Evolutionary conservation across 2,113 vertebrate species (phyloP).

Genomic region (Tiliqua scincoides): DNA sequence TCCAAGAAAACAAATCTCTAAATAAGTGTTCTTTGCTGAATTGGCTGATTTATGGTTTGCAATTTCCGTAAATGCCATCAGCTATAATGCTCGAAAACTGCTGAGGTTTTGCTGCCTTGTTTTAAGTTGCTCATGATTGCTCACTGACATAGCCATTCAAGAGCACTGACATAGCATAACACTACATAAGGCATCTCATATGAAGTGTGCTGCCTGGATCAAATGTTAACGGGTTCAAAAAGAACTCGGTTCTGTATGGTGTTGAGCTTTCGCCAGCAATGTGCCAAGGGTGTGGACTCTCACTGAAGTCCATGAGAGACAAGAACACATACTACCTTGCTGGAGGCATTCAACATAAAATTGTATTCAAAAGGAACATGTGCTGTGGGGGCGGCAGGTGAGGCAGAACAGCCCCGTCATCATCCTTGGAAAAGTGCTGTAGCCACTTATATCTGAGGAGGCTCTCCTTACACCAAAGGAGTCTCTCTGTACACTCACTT

Average conservation of each 20-base stretch:
- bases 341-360: neutral
- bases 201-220: neutral
- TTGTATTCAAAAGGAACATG: too few relatives aligned
- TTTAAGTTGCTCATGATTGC: constrained; percentile 12
- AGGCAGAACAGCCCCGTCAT: too few relatives aligned
- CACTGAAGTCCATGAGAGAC: neutral
- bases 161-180: neutral
- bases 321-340: neutral
- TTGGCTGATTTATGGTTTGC: constrained; percentile 51
- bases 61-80: constrained; percentile 49
- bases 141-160: constrained; percentile 19
- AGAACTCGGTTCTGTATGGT: neutral
- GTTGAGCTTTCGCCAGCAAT: neutral
- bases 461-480: too few relatives aligned
- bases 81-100: constrained; percentile 20
- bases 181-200: neutral
- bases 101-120: constrained; percentile 43
- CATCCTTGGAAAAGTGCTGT: too few relatives aligned
- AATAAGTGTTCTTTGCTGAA: constrained; percentile 40
- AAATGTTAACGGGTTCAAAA: neutral
- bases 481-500: too few relatives aligned
- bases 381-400: too few relatives aligned
- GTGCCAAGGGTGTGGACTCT: neutral
- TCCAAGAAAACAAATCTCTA: constrained; percentile 19
- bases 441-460: too few relatives aligned